Base-by-base conservation (phyloP, 1,140 invertebrate genomes). In the Drosophila willistoni region DNA sequence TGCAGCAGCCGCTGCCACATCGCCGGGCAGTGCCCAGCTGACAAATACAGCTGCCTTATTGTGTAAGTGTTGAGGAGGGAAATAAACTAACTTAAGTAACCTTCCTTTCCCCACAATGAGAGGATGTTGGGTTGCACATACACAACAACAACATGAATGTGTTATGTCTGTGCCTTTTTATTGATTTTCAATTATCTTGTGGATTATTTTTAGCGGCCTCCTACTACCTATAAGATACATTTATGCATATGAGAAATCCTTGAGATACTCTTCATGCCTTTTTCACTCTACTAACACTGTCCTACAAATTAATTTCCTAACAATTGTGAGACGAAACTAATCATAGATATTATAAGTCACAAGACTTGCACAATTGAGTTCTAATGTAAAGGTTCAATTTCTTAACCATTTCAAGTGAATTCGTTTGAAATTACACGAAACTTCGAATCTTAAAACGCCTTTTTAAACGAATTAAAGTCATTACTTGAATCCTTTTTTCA, bases 1-100 rank as follows among this genome's bases (percentile, higher is more conserved):
- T 29, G 93, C 94, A 14, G 93, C 93, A 3, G 93, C 76, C 22
- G 75, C 75, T 29, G 93, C 94, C 17, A 93, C 93, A 3, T 94
- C 94, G 9, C 93, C 92, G 44, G 93, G 92, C 44, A 92, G 73
- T 92, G 91, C 91, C n/a, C 90, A 92, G 56, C 68, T 92, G 51
- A 84, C 91, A 36, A 92, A 92, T 57, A 92, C 91, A 22, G 91
- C 91, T 12, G 90, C 91, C 7, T 68, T 92, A 60, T 81, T 92
- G 65, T 92, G 91, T 92, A 89, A 92, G 91, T 91, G 13, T n/a
- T n/a, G n/a, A n/a, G n/a, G n/a, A n/a, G n/a, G n/a, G n/a, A n/a
- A n/a, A n/a, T n/a, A n/a, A n/a, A 13, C 9, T 22, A 25, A 17
- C 22, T 17, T 14, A 63, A 17, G 57, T 25, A 39, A n/a, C 62